phyloP scores from a whole-genome alignment of 2,113 vertebrate genomes.

The Hemibagrus wyckioides region DNA sequence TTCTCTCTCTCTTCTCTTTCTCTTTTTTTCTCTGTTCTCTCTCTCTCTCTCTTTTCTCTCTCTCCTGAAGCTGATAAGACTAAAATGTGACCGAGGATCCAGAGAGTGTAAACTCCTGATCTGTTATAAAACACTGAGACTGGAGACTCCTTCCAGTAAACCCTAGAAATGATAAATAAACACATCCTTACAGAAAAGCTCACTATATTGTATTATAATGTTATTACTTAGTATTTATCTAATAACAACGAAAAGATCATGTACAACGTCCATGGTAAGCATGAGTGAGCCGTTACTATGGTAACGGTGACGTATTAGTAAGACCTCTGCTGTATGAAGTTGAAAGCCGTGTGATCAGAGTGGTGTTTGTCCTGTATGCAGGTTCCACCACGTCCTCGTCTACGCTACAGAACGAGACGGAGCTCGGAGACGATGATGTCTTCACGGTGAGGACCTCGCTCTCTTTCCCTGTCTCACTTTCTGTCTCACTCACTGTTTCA shows the following conservation, averaged over 20 bases:
- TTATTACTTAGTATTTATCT: background rate
- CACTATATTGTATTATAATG: background rate
- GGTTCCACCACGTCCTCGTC: conserved; percentile 97
- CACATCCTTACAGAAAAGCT: background rate
- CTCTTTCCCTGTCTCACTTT: background rate
- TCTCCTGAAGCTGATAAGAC: too few relatives aligned
- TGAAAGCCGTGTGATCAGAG: background rate
- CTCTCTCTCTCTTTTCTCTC: too few relatives aligned
- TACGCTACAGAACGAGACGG: conserved; percentile 94
- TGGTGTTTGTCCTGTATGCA: conserved; percentile 58
- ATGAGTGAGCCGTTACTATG: background rate
- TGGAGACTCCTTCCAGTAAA: background rate
- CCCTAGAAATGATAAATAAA: background rate
- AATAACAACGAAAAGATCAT: background rate
- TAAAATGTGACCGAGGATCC: too few relatives aligned
- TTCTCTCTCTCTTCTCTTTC: too few relatives aligned
- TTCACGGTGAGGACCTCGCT: conserved; percentile 82
- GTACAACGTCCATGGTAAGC: background rate
- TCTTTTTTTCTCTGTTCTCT: too few relatives aligned
- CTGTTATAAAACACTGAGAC: too few relatives aligned
- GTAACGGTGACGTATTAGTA: background rate
- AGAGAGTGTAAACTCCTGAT: too few relatives aligned
- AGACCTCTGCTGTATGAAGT: background rate
- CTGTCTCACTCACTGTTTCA: background rate
- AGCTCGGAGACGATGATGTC: conserved; percentile 96